A percentile compares a stretch with the other conserved stretches of the same genome.
Conservation (phyloP, 2,113 vertebrate genomes). For the Atherinomorus stipes region DNA sequence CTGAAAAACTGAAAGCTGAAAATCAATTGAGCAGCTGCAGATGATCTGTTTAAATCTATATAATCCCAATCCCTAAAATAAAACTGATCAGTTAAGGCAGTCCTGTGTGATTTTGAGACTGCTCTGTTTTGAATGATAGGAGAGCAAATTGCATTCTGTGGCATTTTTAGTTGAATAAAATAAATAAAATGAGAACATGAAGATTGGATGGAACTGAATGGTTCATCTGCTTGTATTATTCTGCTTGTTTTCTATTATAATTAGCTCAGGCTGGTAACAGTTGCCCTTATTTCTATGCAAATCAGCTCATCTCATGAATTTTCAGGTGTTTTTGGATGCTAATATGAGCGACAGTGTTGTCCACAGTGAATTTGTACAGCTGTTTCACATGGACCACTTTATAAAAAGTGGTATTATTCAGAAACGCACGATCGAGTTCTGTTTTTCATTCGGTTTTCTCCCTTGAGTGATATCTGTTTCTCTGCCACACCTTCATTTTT, state of each 20-base stretch:
- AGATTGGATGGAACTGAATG: background rate
- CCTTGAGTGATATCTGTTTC: slow-evolving; percentile 15
- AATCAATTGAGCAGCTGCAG: no score
- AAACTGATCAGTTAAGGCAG: no score
- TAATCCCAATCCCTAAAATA: no score
- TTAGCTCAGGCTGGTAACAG: slow-evolving; percentile 1
- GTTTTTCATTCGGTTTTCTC: slow-evolving; percentile 2
- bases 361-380: background rate
- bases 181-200: background rate
- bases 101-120: no score
- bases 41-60: no score
- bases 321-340: slow-evolving; percentile 20
- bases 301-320: slow-evolving; percentile 26
- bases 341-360: background rate
- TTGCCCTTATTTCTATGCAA: slow-evolving; percentile 45
- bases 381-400: background rate
- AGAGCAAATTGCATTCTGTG: no score
- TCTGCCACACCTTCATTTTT: slow-evolving; percentile 10
- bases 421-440: background rate
- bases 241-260: slow-evolving; percentile 24
- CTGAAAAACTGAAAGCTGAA: no score
- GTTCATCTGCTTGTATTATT: slow-evolving; percentile 6
- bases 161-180: background rate
- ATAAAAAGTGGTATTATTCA: background rate
- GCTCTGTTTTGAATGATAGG: no score